Evolutionary conservation across 1,140 invertebrate species (phyloP), one percentile per base, ranked within the genome.

Genomic region (Gryon sp.): DNA sequence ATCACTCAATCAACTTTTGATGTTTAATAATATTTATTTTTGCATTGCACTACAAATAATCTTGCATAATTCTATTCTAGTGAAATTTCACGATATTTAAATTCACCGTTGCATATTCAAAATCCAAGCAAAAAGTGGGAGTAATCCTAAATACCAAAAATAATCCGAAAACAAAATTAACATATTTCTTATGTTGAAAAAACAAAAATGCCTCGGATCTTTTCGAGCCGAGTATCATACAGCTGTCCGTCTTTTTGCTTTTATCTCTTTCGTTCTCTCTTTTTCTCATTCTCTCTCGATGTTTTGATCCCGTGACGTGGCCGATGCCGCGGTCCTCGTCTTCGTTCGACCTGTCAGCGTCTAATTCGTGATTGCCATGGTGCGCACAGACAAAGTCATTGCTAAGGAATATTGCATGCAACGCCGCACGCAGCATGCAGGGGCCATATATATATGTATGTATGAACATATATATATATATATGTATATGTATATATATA

Each of bases 321-420:
- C 48, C 52, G 30, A 73, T 78, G 57, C 59, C 57, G 69, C 65
- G 65, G 68, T 74, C 40, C 63, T 74, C 69, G 20, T 57, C 57
- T 53, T 53, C n/a, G 53, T n/a, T n/a, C n/a, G 66, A 72, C 52
- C 72, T 75, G 76, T 79, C 76, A 75, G 53, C 70, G 48, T 75
- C 65, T 72, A 75, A 79, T 75, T 75, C 72, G 76, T 79, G 76
- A 79, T 79, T 66, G 55, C 70, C 76, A 41, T 75, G 66, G 43
- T 70, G 78, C 74, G 45, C 57, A 55, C 74, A 72, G 69, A 77
- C 78, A 75, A 75, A 80, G 60, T 82, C 76, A 73, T 77, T 66
- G 76, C 50, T n/a, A 60, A 60, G 68, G 41, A 59, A 60, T 40
- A 66, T 48, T 66, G 74, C 48, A 43, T 48, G 78, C 80, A 70